Evolutionary conservation across 2,888 invertebrate genomes (phyloP).

Genomic region (Cyclophora albipunctata): DNA sequence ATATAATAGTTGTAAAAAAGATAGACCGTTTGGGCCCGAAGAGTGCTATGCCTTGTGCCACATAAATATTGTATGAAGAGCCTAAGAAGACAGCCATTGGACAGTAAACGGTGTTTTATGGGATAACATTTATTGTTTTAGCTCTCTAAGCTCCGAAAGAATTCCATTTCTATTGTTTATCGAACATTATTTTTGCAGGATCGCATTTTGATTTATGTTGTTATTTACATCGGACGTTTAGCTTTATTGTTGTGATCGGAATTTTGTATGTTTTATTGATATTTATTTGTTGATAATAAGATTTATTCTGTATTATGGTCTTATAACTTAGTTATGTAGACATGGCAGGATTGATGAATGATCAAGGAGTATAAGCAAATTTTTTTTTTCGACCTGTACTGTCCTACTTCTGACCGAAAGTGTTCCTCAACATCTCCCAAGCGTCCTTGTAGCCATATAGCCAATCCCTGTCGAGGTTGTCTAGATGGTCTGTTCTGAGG

Average conservation of each 20-base stretch:
- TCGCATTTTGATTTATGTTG: constrained; percentile 21
- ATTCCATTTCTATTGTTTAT: constrained; percentile 47
- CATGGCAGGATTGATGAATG: too few species aligned
- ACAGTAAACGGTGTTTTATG: constrained; percentile 66
- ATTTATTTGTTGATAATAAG: background rate
- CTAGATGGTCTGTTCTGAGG: too few species aligned
- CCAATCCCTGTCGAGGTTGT: too few species aligned
- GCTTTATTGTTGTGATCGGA: background rate
- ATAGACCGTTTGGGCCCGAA: constrained; percentile 16
- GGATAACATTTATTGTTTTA: constrained; percentile 65
- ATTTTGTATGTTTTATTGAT: background rate
- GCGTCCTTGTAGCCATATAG: too few species aligned
- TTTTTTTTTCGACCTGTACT: too few species aligned
- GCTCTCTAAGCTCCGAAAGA: constrained; percentile 42
- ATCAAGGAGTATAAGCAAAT: too few species aligned
- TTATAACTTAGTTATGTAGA: too few species aligned
- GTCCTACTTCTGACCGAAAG: too few species aligned
- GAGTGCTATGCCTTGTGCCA: constrained; percentile 23
- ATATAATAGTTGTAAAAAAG: constrained; percentile 33
- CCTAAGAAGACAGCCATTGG: constrained; percentile 56
- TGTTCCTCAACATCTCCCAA: too few species aligned
- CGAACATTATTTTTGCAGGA: constrained; percentile 24
- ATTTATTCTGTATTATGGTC: too few species aligned
- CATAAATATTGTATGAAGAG: constrained; percentile 70
- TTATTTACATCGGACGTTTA: constrained; percentile 13